These are phyloP conservation scores for Netelia fuscicornis DNA, from an alignment of 2,888 invertebrate genomes.

Conservation along the genomic window DNA sequence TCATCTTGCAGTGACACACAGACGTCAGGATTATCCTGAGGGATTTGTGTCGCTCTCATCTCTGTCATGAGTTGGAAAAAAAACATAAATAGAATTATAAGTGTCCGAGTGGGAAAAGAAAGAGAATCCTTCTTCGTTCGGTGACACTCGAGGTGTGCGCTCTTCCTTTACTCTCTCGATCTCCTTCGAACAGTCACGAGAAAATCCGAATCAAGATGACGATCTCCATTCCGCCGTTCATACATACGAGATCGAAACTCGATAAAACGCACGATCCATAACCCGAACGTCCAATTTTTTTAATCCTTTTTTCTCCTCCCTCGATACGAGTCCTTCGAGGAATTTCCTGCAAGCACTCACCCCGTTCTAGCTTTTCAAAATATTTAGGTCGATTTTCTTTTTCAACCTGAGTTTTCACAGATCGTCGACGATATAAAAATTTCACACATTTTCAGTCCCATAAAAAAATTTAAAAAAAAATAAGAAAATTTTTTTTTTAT, in stretches of 20 bases:
- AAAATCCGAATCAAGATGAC: conserved; percentile 6
- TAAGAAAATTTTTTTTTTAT: too few relatives aligned
- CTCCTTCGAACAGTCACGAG: neutral
- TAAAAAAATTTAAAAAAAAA: neutral
- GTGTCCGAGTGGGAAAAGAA: conserved; percentile 39
- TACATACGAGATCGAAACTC: conserved; percentile 33
- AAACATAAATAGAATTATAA: conserved; percentile 50
- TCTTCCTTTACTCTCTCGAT: neutral
- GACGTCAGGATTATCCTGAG: conserved; percentile 66
- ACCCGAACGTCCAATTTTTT: conserved; percentile 18
- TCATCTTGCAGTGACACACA: conserved; percentile 57
- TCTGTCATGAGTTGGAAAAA: conserved; percentile 37
- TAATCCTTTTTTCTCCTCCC: neutral
- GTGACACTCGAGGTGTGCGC: conserved; percentile 24
- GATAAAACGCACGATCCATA: conserved; percentile 56
- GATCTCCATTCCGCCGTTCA: conserved; percentile 3
- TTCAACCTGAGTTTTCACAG: too few relatives aligned
- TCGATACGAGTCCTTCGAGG: neutral
- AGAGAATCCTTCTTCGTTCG: conserved; percentile 8
- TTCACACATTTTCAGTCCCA: neutral
- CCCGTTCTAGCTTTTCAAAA: too few relatives aligned
- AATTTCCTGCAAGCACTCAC: neutral
- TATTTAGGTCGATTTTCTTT: neutral
- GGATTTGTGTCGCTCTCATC: conserved; percentile 67
- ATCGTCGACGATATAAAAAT: too few relatives aligned